phyloP scores from a whole-genome alignment of 1,140 invertebrate genomes.

The Drosophila pachea region DNA sequence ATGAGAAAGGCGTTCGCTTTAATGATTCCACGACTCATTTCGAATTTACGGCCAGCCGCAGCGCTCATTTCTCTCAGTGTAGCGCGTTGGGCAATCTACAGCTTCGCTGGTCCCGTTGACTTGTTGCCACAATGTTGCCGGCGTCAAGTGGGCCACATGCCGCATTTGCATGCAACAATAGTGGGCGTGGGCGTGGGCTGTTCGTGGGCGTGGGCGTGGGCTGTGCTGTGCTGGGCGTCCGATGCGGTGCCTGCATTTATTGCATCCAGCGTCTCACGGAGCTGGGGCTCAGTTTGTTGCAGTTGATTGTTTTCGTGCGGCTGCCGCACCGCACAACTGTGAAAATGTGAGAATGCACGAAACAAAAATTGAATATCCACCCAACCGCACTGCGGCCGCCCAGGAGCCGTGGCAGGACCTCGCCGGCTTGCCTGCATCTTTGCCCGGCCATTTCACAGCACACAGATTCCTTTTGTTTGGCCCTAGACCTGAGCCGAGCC shows the following conservation, averaged over 20 bases:
- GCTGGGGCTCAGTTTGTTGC: slow-evolving; percentile 41
- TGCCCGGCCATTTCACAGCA: slow-evolving; percentile 13
- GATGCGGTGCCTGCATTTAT: too few relatives aligned
- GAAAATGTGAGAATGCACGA: slow-evolving; percentile 62
- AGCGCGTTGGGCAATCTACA: slow-evolving; percentile 6
- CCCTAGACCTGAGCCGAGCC: slow-evolving; percentile 4
- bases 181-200: slow-evolving; percentile 14
- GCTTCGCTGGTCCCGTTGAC: slow-evolving; percentile 26
- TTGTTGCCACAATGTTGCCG: slow-evolving; percentile 61
- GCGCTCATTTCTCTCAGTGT: slow-evolving; percentile 10
- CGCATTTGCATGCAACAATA: slow-evolving; percentile 69
- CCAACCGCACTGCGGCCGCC: slow-evolving; percentile 8
- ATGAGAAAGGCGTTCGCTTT: too few relatives aligned
- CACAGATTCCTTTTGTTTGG: slow-evolving; percentile 38
- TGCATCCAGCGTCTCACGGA: slow-evolving; percentile 26
- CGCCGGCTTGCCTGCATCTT: slow-evolving; percentile 25
- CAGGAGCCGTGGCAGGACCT: slow-evolving; percentile 4
- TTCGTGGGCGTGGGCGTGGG: slow-evolving; percentile 16
- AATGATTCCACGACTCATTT: too few relatives aligned
- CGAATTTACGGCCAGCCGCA: too few relatives aligned
- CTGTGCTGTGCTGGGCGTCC: too few relatives aligned
- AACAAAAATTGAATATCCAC: slow-evolving; percentile 68
- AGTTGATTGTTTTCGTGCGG: slow-evolving; percentile 71
- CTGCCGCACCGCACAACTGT: slow-evolving; percentile 54
- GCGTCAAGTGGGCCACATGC: slow-evolving; percentile 42